phyloP scores from a whole-genome alignment of 2,113 vertebrate genomes.

The Nerophis lumbriciformis region DNA sequence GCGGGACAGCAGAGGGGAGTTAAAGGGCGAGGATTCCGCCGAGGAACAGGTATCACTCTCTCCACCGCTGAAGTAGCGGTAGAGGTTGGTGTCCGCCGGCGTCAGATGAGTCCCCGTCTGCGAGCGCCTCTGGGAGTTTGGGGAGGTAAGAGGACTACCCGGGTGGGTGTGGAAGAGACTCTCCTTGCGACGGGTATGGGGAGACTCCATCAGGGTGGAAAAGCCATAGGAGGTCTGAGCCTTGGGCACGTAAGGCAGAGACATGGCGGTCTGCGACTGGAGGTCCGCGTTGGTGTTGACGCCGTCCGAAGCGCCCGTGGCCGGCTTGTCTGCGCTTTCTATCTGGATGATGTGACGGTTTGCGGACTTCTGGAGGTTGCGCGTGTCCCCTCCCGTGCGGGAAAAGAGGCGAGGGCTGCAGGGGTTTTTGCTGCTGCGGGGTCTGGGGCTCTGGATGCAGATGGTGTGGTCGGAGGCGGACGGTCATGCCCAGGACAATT shows the following conservation, averaged over 20 bases:
- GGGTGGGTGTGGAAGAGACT: conserved; percentile 94
- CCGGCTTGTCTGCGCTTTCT: conserved; percentile 85
- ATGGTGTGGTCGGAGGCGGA: conserved; percentile 79
- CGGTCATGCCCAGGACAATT: no score
- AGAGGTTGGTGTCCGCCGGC: conserved; percentile 77
- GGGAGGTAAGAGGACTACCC: conserved; percentile 81
- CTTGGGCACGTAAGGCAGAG: conserved; percentile 88
- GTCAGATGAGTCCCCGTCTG: conserved; percentile 71
- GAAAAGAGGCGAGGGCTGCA: conserved; percentile 82
- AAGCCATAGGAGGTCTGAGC: conserved; percentile 95
- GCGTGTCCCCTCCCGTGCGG: conserved; percentile 71
- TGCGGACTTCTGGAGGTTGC: conserved; percentile 77
- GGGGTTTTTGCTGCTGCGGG: conserved; percentile 71
- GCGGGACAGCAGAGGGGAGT: conserved; percentile 87
- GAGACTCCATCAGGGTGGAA: conserved; percentile 87
- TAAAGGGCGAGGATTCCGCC: conserved; percentile 88
- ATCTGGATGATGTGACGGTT: conserved; percentile 93
- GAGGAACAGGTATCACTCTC: conserved; percentile 97
- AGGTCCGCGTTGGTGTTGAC: conserved; percentile 80
- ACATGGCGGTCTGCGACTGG: conserved; percentile 87
- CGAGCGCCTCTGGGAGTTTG: conserved; percentile 75
- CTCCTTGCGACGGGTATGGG: conserved; percentile 90
- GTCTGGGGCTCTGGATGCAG: conserved; percentile 74
- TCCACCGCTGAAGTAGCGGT: conserved; percentile 89
- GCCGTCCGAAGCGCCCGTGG: conserved; percentile 2